Conservation (phyloP, 2,113 vertebrate genomes). For the Myiagra hebetior region DNA sequence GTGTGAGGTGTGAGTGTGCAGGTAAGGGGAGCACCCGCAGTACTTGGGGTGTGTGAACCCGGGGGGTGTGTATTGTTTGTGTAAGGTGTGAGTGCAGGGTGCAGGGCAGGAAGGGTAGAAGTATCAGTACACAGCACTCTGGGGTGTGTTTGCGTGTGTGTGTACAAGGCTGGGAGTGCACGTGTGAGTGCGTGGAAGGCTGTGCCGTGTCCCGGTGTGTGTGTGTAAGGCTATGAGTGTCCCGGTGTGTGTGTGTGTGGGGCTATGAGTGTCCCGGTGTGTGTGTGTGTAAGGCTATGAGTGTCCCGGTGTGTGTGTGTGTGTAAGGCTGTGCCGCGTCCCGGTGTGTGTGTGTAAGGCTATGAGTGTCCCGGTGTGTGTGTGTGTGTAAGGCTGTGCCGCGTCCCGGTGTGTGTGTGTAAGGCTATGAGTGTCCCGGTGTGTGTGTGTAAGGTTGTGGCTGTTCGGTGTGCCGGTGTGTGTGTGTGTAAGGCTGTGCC, state of each 20-base stretch:
- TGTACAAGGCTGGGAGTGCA: not conserved
- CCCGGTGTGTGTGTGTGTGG: too few species aligned
- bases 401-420: too few species aligned
- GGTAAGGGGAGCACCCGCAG: not conserved
- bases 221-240: too few species aligned
- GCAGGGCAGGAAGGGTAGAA: not conserved
- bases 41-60: fast-evolving
- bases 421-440: too few species aligned
- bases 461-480: too few species aligned
- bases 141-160: not conserved
- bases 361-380: too few species aligned
- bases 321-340: not conserved
- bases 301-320: too few species aligned
- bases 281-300: too few species aligned
- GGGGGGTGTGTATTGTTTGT: not conserved
- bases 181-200: not conserved
- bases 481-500: too few species aligned
- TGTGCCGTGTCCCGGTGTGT: too few species aligned
- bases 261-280: not conserved
- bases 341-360: too few species aligned
- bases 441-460: not conserved
- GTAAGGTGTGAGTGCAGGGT: not conserved
- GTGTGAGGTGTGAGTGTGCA: not conserved
- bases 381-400: not conserved
- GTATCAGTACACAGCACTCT: not conserved